A percentile compares a stretch with the other conserved stretches of the same genome.
Evolutionary conservation across 53 echinoderm and acorn worm species (phyloP).

Genomic region (Hippasteria phrygiana): DNA sequence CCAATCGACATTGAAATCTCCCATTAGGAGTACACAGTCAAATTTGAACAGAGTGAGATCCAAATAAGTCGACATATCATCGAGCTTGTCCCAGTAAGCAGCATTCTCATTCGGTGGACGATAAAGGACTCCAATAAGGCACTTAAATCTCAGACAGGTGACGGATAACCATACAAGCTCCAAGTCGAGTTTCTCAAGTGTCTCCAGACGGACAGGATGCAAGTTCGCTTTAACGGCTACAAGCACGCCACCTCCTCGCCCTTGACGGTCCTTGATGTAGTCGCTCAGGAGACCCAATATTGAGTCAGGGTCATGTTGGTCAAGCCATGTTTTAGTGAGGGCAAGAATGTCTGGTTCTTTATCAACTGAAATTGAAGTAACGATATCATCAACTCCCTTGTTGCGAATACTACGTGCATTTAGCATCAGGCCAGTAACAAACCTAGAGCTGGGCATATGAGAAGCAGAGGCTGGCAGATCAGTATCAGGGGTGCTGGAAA

Average conservation of each 20-base stretch:
- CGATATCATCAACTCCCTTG: constrained; percentile 6
- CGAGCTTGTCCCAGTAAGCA: constrained; percentile 5
- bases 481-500: not conserved
- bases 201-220: not conserved
- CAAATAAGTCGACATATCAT: not conserved
- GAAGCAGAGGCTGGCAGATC: not conserved
- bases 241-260: constrained; percentile 9
- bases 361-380: not conserved
- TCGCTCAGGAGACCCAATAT: constrained; percentile 7
- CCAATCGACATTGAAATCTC: constrained; percentile 27
- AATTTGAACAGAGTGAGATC: not conserved
- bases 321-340: constrained; percentile 17
- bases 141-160: not conserved
- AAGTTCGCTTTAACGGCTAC: constrained; percentile 9
- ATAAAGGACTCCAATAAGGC: not conserved
- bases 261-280: constrained; percentile 12
- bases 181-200: not conserved
- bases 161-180: not conserved
- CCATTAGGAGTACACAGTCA: constrained; percentile 13
- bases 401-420: constrained; percentile 13
- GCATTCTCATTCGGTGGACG: constrained; percentile 13
- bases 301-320: not conserved
- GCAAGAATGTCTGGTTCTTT: constrained; percentile 15
- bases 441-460: not conserved
- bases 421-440: not conserved